Percentiles rank a stretch among this genome's conserved stretches.
phyloP scores from a whole-genome alignment of 2,888 invertebrate species.

The Antheraea yamamai region DNA sequence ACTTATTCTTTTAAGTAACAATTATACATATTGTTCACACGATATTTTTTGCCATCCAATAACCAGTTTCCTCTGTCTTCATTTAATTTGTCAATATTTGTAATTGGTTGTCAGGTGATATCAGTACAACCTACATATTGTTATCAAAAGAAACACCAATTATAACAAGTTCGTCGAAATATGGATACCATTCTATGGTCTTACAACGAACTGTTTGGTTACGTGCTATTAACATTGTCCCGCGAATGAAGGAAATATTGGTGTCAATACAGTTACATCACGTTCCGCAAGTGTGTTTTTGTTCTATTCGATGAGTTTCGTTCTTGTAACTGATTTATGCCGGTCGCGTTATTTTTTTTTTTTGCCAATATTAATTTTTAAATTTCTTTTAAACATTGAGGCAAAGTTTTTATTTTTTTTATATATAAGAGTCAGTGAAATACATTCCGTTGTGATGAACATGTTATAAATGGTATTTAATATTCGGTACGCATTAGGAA shows the following conservation, averaged over 20 bases:
- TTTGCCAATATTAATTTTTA: slow-evolving; percentile 1
- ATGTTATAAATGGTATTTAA: slow-evolving; percentile 68
- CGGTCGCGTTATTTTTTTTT: slow-evolving; percentile 14
- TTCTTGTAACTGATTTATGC: slow-evolving; percentile 18
- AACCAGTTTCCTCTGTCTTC: slow-evolving; percentile 13
- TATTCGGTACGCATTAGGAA: slow-evolving; percentile 54
- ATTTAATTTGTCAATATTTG: slow-evolving; percentile 14
- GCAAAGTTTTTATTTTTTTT: background rate
- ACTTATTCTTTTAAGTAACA: background rate
- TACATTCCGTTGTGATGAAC: slow-evolving; percentile 16
- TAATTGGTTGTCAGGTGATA: slow-evolving; percentile 18
- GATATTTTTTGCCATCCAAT: background rate
- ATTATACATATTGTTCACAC: background rate
- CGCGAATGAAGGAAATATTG: slow-evolving; percentile 37
- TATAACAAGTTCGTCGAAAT: slow-evolving; percentile 17
- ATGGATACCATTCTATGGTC: slow-evolving; percentile 2
- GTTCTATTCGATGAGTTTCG: slow-evolving; percentile 27
- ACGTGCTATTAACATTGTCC: slow-evolving; percentile 36
- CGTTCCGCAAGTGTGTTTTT: slow-evolving; percentile 47
- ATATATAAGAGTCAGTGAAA: background rate
- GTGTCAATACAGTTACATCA: slow-evolving; percentile 59
- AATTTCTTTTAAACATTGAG: background rate
- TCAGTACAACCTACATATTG: slow-evolving; percentile 11
- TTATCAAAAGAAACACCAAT: slow-evolving; percentile 14
- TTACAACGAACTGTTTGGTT: slow-evolving; percentile 7